phyloP scores from a whole-genome alignment of 2,113 vertebrate genomes.

The Ciconia maguari region DNA sequence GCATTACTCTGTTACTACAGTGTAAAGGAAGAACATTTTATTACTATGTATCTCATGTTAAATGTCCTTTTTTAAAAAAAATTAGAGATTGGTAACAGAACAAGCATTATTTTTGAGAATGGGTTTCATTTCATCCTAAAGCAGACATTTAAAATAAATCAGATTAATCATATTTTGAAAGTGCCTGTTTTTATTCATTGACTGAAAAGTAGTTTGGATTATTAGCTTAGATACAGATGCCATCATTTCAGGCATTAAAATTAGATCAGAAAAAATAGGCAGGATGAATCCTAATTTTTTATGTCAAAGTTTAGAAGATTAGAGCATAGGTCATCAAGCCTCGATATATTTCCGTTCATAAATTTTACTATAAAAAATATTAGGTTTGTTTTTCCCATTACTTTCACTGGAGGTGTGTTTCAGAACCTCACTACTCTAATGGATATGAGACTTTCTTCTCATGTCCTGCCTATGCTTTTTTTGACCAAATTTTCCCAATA shows the following conservation, averaged over 20 bases:
- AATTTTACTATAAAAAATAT: neutral
- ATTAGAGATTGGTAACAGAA: neutral
- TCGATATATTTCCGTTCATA: neutral
- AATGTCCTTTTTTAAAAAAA: neutral
- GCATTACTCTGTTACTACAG: neutral
- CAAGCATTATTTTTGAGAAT: neutral
- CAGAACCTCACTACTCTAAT: neutral
- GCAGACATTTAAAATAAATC: neutral
- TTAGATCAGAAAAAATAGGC: neutral
- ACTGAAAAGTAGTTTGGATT: neutral
- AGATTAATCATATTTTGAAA: neutral
- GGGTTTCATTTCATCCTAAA: neutral
- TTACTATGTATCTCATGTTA: neutral
- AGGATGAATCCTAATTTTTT: neutral
- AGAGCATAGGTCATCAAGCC: neutral
- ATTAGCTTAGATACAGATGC: neutral
- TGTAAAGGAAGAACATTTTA: neutral
- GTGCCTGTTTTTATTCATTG: neutral
- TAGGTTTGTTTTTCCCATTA: neutral
- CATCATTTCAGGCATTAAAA: neutral
- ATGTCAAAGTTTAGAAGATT: neutral
- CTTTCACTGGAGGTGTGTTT: neutral
- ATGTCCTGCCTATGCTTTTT: neutral
- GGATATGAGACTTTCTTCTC: neutral
- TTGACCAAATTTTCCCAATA: neutral